These are phyloP conservation scores for Arremon aurantiirostris DNA, from an alignment of 2,797 vertebrate genomes.

Conservation along the genomic window DNA sequence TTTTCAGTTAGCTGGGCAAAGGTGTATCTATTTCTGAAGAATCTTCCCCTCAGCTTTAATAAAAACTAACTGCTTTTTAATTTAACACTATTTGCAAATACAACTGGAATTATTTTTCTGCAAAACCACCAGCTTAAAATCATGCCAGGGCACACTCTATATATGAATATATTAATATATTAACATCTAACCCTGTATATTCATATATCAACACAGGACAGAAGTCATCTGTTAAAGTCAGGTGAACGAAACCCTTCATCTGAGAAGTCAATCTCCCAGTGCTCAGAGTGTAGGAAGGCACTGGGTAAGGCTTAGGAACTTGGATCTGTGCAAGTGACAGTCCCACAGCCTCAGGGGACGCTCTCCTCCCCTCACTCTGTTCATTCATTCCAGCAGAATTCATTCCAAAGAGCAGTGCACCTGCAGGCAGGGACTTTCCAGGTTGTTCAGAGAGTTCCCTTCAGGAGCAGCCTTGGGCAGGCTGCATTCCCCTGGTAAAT, in stretches of 20 bases:
- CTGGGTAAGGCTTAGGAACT: background rate
- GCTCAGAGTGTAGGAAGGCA: background rate
- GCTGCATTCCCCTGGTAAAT: background rate
- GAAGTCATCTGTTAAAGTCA: background rate
- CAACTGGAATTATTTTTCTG: background rate
- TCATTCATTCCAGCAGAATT: background rate
- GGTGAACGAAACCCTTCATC: background rate
- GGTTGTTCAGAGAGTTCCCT: background rate
- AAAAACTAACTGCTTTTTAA: background rate
- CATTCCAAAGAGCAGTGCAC: background rate
- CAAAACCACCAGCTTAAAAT: background rate
- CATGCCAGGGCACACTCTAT: background rate
- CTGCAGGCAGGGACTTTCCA: background rate
- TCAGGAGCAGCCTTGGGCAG: background rate
- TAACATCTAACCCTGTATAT: background rate
- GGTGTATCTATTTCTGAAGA: background rate
- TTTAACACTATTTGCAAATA: background rate
- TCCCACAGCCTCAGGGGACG: accelerated
- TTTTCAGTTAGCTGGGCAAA: background rate
- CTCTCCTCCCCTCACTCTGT: background rate
- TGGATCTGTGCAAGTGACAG: background rate
- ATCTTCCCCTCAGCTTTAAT: background rate
- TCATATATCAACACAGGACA: background rate
- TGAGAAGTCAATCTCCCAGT: background rate
- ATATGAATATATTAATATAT: background rate